These are phyloP conservation scores for Strigamia transsilvanica DNA, from an alignment of 2,888 invertebrate genomes.

Conservation along the genomic window DNA sequence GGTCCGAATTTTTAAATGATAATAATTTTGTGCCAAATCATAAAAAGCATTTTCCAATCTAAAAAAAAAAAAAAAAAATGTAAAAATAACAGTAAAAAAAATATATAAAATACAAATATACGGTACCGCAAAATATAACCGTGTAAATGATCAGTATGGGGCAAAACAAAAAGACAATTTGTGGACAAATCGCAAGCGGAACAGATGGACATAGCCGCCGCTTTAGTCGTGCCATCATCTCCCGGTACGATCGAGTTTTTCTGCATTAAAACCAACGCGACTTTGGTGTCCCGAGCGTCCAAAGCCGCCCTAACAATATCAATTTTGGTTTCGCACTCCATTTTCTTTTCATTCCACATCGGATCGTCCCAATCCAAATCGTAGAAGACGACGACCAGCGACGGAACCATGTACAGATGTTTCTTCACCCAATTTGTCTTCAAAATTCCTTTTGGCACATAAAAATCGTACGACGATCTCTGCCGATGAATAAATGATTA, in stretches of 20 bases:
- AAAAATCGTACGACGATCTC: conserved; percentile 92
- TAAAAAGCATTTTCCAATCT: conserved; percentile 92
- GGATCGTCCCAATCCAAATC: conserved; percentile 97
- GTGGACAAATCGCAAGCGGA: conserved; percentile 89
- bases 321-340: conserved; percentile 90
- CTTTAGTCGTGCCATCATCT: conserved; percentile 85
- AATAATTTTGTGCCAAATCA: conserved; percentile 91
- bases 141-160: conserved; percentile 82
- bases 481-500: conserved; percentile 62
- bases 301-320: conserved; percentile 76
- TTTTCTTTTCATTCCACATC: conserved; percentile 92
- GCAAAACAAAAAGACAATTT: conserved; percentile 91
- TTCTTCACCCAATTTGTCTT: conserved; percentile 96
- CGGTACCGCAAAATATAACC: conserved; percentile 71
- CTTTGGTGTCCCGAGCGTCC: conserved; percentile 69
- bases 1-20: conserved; percentile 85
- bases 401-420: conserved; percentile 86
- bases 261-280: conserved; percentile 91
- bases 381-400: conserved; percentile 92
- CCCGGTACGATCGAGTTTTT: conserved; percentile 74
- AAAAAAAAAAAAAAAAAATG: conserved; percentile 59
- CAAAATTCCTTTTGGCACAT: conserved; percentile 91
- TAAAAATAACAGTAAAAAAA: too few species aligned
- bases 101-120: too few species aligned
- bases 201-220: conserved; percentile 89